These are phyloP conservation scores for Calypte anna DNA, from an alignment of 2,113 vertebrate species.

Conservation along the genomic window DNA sequence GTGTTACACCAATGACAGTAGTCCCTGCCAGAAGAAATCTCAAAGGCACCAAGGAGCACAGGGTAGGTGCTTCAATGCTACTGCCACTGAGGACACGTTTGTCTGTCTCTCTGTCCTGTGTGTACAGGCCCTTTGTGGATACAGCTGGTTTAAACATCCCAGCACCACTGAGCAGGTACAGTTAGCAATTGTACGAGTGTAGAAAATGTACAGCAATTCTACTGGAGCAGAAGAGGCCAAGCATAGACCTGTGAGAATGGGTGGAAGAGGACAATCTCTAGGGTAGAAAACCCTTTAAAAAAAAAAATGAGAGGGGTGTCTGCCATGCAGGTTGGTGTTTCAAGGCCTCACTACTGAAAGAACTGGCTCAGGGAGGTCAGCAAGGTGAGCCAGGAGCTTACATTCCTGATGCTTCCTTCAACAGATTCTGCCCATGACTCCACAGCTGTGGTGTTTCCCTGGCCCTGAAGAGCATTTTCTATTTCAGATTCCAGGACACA, in stretches of 20 bases:
- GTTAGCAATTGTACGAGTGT: not conserved
- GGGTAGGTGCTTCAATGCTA: not conserved
- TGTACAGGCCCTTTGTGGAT: not conserved
- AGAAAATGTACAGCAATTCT: not conserved
- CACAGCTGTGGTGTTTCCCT: not conserved
- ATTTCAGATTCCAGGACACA: not conserved
- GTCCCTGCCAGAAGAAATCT: not conserved
- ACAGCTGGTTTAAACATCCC: not conserved
- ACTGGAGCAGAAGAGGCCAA: not conserved
- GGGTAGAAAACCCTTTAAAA: not conserved
- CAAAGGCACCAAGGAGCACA: not conserved
- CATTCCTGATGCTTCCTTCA: not conserved
- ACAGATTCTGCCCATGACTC: not conserved
- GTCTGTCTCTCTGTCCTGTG: not conserved
- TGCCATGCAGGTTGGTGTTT: not conserved
- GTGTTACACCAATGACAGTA: not conserved
- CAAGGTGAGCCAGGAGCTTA: not conserved
- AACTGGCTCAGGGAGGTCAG: not conserved
- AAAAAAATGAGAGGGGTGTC: not conserved
- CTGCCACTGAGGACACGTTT: rapidly evolving
- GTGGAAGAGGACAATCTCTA: not conserved
- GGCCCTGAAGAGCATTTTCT: not conserved
- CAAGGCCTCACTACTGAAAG: not conserved
- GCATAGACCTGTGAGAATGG: not conserved
- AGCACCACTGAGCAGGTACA: not conserved